Conservation (phyloP, 2,888 invertebrate species). For the Bimastos eiseni region DNA sequence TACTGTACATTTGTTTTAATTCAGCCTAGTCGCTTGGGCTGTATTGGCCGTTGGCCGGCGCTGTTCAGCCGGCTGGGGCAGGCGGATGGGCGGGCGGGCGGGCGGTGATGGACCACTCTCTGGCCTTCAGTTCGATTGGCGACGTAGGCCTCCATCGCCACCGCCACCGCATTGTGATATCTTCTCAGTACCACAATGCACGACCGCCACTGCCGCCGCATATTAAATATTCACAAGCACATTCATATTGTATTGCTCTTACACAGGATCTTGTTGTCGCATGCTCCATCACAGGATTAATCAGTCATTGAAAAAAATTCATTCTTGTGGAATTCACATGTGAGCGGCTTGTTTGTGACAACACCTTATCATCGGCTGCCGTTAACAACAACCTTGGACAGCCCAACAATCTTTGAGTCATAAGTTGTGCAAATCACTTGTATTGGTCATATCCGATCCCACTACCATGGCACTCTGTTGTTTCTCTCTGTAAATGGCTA, state of each 20-base stretch:
- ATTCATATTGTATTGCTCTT: conserved; percentile 13
- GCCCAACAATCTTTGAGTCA: not conserved
- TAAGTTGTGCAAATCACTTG: not conserved
- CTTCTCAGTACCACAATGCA: conserved; percentile 1
- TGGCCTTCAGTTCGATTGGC: conserved; percentile 3
- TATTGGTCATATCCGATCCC: not conserved
- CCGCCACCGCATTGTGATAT: not conserved
- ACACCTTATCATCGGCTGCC: not conserved
- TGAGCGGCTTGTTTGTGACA: not conserved
- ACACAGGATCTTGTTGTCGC: conserved; percentile 3
- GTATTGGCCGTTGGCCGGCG: not conserved
- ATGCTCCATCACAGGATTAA: not conserved
- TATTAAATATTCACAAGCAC: conserved; percentile 1
- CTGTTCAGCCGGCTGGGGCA: not conserved
- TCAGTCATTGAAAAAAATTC: conserved; percentile 13
- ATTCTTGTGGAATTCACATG: not conserved
- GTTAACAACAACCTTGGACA: not conserved
- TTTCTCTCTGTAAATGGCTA: not conserved
- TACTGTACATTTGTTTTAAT: conserved; percentile 1
- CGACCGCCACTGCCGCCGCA: not conserved
- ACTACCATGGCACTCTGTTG: not conserved
- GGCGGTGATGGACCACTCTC: not conserved
- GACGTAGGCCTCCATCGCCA: not conserved
- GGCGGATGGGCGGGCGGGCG: not conserved
- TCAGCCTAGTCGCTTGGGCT: not conserved